Base-by-base conservation (phyloP, 2,888 invertebrate species). In the Xylota segnis region DNA sequence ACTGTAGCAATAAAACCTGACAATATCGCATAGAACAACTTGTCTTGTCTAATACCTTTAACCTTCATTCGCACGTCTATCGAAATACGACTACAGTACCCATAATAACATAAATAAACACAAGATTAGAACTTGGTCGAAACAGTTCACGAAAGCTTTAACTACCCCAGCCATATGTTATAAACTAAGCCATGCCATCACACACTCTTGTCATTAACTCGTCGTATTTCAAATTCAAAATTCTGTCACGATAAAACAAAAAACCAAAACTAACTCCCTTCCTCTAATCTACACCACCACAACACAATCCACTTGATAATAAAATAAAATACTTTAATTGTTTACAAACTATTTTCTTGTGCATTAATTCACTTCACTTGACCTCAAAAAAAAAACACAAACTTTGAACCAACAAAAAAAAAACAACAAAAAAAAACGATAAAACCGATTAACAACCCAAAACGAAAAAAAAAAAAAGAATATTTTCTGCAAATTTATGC, bases 371-470 rank as follows among this genome's bases (percentile, higher is more conserved):
- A 71, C 32, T 59, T 59, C 50, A 61, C 27, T 40, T 61, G 72
- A 61, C 72, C 72, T 61, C 45, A 74, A 75, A 23, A 23, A 75
- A 23, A 23, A 50, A 43, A 12, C 27, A 29, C 29, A 54, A 58
- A 45, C 29, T 63, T 43, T 18, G 16, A 34, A 72, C 29, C 16
- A 40, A 71, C n/a, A n/a, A 27, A 83, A 65, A 74, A 32, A 45
- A 45, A 56, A 50, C 66, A 66, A 83, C 23, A 23, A 23, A 23
- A 23, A 23, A 23, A 23, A 23, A 23, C 23, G 61, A 83, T 23
- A 56, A 56, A 63, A 74, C 74, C 63, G 63, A 74, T 74, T 59
- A 71, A 5, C 27, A 27, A 47, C 12, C 32, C 34, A 5, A n/a
- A 18, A 40, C 52, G 4, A 12, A 50, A 32, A 18, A 58, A 37